Base-by-base conservation (phyloP, 2,113 vertebrate species). In the Ophthalmolycus amberensis region DNA sequence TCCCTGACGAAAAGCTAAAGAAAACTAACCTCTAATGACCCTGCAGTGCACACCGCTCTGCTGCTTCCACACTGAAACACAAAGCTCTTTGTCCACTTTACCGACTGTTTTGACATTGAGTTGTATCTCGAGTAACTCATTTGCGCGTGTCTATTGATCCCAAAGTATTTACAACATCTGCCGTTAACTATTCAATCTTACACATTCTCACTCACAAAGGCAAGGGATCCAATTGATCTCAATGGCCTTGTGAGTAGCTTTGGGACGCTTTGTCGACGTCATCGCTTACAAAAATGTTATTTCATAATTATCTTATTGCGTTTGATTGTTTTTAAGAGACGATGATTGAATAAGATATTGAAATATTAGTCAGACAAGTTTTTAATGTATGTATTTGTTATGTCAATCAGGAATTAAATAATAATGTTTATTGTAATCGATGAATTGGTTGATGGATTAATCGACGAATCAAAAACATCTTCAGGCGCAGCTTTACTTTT, bases 1-100 rank as follows among this genome's bases (percentile, higher is more conserved):
- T 79, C 80, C 77, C 72, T 82, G 88, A 90, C 48, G 11, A 75
- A 77, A 59, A 65, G 66, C 62, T 29, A 29, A 77, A 77, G 50
- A 38, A 75, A 74, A 22, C 50, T 52, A 32, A 74, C 69, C 70
- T 84, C 40, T 15, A 60, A 42, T 75, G 58, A 90, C 42, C 76
- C 50, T 5, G n/a, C 64, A 32, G 40, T 77, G 74, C 65, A 72
- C 69, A 48, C 60, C 1, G 27, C 60, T 71, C 64, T 60, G 72
- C 18, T 77, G 63, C 60, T 34, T 67, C 50, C 40, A 60, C 52
- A 54, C 64, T 64, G 27, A 52, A 66, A 34, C 60, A 71, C 54
- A 62, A 50, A 74, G 22, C 52, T 63, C 42, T 74, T 73, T 87
- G 68, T 81, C 75, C 48, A 9, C 60, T 70, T 50, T 50, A 77